These are phyloP conservation scores for Speoplatyrhinus poulsoni DNA, from an alignment of 2,113 vertebrate genomes.

Conservation along the genomic window DNA sequence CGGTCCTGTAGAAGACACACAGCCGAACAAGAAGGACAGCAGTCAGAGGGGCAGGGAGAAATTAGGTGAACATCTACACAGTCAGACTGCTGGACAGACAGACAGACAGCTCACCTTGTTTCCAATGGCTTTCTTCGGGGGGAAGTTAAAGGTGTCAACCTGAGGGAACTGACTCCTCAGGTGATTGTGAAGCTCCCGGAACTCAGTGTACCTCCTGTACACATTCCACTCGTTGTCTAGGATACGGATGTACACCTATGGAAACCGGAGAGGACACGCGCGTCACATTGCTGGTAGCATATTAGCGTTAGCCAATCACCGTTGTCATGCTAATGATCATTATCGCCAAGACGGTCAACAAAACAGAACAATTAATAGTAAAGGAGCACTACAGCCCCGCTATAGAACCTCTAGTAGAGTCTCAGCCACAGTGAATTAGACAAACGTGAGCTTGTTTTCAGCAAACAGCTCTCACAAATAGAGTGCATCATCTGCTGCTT, in stretches of 20 bases:
- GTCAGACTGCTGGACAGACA: background rate
- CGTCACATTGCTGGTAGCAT: background rate
- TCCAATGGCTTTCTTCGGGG: conserved; percentile 97
- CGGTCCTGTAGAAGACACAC: background rate
- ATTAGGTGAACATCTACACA: background rate
- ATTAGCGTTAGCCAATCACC: background rate
- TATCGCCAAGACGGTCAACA: background rate
- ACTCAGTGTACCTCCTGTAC: conserved; percentile 93
- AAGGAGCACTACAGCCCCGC: background rate
- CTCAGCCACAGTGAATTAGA: too few relatives aligned
- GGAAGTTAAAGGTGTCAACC: conserved; percentile 89
- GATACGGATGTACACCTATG: conserved; percentile 94
- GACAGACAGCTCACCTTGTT: conserved; percentile 87
- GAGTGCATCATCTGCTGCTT: conserved; percentile 62
- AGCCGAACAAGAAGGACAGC: background rate
- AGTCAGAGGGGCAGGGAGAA: background rate
- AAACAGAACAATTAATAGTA: background rate
- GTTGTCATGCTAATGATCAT: background rate
- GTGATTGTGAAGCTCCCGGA: conserved; percentile 88
- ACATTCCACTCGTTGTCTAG: conserved; percentile 98
- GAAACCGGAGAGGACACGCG: conserved; percentile 15
- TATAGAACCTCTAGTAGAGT: background rate
- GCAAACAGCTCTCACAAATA: too few relatives aligned
- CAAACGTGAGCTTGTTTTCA: too few relatives aligned
- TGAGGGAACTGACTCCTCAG: conserved; percentile 86